Evolutionary conservation across 64 coral and sea anemone species (phyloP), one percentile per base, ranked within the genome.

Genomic region (Catalaphyllia jardinei): DNA sequence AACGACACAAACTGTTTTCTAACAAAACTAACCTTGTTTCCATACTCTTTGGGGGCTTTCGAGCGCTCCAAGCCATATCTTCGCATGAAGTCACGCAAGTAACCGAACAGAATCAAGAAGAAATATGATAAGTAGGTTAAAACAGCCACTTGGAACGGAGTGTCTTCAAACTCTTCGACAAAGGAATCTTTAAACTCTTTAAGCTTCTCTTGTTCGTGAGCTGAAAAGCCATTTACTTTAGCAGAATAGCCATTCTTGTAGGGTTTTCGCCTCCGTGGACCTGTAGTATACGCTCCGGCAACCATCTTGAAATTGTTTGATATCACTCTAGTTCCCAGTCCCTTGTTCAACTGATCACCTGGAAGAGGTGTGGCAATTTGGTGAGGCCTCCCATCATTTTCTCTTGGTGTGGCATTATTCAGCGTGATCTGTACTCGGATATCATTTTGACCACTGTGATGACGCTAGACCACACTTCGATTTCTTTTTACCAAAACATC

Each of bases 51-150:
- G 17, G 90, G 88, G n/a, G 93, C 90, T 83, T 95, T 95, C 4
- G 97, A 93, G 73, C 88, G 95, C 86, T 99, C 97, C 30, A 99
- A 75, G 18, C 97, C 93, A 39, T 99, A 95, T 50, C 93, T 93
- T 88, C 97, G 88, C 93, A 99, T 95, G 24, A 99, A 95, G 78
- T 99, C 97, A 74, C 97, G 87, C n/a, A 99, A 67, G 72, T 99
- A 95, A 20, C 97, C 97, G 60, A 99, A 99, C 57, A 99, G 76
- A 67, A 99, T 92, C 9, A 99, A 79, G 22, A 99, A 91, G 18
- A 93, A 83, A 50, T 99, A 99, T 2, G 90, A 91, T 75, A 95
- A 86, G 72, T 99, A 99, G 1, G 97, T 99, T 91, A 95, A 93
- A 59, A 99, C 97, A 25, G 97, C 97, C 10, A 99, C 94, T 55